Conservation (phyloP, 2,113 vertebrate species). For the Engystomops pustulosus region DNA sequence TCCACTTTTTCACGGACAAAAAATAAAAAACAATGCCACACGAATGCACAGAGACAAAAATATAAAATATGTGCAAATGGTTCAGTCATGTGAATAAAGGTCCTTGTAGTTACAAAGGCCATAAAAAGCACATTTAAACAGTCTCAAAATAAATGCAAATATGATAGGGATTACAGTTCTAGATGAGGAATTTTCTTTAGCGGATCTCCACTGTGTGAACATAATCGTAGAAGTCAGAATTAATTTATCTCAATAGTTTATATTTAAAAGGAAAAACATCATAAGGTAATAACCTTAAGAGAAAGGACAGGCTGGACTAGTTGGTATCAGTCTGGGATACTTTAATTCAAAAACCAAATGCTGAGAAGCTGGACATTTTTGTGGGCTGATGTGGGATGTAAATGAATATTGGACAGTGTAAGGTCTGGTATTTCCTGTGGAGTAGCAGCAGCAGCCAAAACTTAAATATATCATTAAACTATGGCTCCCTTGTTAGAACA, state of each 20-base stretch:
- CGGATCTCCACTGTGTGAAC: background rate
- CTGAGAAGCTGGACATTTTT: conserved; percentile 27
- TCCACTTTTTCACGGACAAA: no score
- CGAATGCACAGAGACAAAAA: no score
- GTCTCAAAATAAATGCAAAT: no score
- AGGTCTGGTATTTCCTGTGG: conserved; percentile 54
- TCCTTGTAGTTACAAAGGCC: no score
- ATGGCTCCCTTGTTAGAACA: conserved; percentile 28
- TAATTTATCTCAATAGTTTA: background rate
- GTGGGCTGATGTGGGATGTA: conserved; percentile 31
- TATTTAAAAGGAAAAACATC: background rate
- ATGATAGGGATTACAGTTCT: background rate
- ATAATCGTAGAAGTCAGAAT: background rate
- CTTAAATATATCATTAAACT: conserved; percentile 44
- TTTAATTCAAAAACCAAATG: conserved; percentile 37
- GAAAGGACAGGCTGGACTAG: background rate
- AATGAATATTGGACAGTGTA: conserved; percentile 41
- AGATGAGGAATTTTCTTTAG: no score
- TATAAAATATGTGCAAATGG: no score
- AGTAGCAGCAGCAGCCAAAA: conserved; percentile 37
- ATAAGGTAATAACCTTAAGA: background rate
- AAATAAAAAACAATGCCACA: no score
- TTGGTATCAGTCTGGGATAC: background rate
- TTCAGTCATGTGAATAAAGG: no score
- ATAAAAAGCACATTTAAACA: no score